Conservation (phyloP, 2,888 invertebrate species). For the Villa cingulata region DNA sequence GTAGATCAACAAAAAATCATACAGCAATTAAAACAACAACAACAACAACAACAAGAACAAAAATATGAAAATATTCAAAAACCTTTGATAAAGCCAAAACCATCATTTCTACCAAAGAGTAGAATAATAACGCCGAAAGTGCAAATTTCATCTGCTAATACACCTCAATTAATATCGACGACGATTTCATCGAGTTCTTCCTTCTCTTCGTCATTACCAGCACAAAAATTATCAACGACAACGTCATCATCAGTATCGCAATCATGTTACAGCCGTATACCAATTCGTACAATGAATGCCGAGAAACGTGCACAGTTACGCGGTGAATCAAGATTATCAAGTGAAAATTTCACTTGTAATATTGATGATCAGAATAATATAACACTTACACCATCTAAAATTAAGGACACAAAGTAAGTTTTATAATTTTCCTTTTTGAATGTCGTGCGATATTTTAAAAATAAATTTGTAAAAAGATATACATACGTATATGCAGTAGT, state of each 20-base stretch:
- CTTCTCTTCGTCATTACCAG: slow-evolving; percentile 6
- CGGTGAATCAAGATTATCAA: not conserved
- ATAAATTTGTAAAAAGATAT: no score
- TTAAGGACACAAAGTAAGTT: slow-evolving; percentile 14
- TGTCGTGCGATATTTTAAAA: no score
- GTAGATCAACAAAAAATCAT: no score
- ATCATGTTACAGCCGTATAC: slow-evolving; percentile 30
- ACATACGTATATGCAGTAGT: no score
- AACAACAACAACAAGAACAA: no score
- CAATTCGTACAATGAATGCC: slow-evolving; percentile 32
- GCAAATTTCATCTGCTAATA: not conserved
- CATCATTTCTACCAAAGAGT: slow-evolving; percentile 33
- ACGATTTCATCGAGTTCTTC: slow-evolving; percentile 13
- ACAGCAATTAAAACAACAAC: no score
- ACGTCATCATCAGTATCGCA: slow-evolving; percentile 13
- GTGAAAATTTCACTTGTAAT: slow-evolving; percentile 14
- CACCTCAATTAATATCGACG: slow-evolving; percentile 23
- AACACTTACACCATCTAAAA: slow-evolving; percentile 11
- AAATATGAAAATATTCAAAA: not conserved
- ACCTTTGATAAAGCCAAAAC: slow-evolving; percentile 17
- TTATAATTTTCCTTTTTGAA: no score
- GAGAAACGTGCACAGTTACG: slow-evolving; percentile 27
- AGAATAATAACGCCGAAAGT: slow-evolving; percentile 24
- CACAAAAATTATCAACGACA: not conserved
- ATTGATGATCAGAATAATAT: not conserved